These are phyloP conservation scores for Phataginus tricuspis DNA, from an alignment of 2,797 vertebrate genomes.

Conservation along the genomic window DNA sequence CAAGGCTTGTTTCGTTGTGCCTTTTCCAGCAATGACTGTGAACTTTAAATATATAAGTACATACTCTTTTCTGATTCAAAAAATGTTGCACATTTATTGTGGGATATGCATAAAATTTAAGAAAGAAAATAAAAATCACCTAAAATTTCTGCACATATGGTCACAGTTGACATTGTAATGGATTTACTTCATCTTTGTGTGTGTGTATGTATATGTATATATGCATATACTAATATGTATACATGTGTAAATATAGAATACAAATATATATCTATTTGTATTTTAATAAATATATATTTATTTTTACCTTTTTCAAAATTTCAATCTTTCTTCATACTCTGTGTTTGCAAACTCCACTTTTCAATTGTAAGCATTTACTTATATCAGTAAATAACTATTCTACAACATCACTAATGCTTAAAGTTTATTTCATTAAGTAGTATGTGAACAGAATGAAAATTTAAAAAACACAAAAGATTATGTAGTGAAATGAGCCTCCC, in stretches of 20 bases:
- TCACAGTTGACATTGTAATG: background rate
- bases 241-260: background rate
- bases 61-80: background rate
- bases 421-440: background rate
- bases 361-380: background rate
- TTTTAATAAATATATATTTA: background rate
- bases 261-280: background rate
- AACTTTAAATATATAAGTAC: background rate
- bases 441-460: background rate
- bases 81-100: background rate
- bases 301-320: background rate
- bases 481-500: background rate
- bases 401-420: background rate
- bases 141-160: slow-evolving; percentile 23
- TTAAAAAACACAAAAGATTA: background rate
- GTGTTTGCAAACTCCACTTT: background rate
- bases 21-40: background rate
- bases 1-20: background rate
- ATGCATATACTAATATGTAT: too few species aligned
- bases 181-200: background rate
- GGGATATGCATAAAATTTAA: slow-evolving; percentile 1
- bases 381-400: background rate
- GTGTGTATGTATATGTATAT: background rate
- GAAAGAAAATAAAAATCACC: slow-evolving; percentile 16
- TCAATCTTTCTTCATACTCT: background rate